These are phyloP conservation scores for Brachirus orientalis DNA, from an alignment of 2,113 vertebrate species.

Conservation along the genomic window DNA sequence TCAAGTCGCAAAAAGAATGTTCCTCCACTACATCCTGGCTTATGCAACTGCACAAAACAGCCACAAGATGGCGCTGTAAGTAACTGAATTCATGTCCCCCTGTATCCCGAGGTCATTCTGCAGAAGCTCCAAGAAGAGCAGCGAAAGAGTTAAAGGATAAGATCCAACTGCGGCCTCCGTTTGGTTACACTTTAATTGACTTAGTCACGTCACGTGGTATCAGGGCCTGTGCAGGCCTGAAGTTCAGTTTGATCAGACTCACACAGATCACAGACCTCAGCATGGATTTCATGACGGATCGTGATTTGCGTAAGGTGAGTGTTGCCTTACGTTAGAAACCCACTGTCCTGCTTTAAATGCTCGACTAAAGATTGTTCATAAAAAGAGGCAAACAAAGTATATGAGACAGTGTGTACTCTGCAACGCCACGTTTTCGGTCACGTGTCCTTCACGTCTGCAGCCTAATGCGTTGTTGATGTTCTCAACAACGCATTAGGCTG, in stretches of 20 bases:
- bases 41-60: neutral
- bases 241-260: neutral
- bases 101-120: too few species aligned
- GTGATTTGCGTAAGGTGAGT: conserved; percentile 83
- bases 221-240: neutral
- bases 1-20: too few species aligned
- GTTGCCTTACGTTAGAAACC: neutral
- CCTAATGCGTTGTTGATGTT: neutral
- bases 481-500: too few species aligned
- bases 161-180: conserved; percentile 57
- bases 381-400: too few species aligned
- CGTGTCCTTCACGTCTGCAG: neutral
- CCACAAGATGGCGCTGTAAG: neutral
- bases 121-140: neutral
- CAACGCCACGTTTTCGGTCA: too few species aligned
- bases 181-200: conserved; percentile 32
- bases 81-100: neutral
- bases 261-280: neutral
- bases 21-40: neutral
- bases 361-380: too few species aligned
- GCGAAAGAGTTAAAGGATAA: conserved; percentile 53
- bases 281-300: conserved; percentile 82
- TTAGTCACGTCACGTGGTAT: conserved; percentile 56
- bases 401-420: too few species aligned
- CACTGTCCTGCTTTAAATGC: neutral